These are phyloP conservation scores for Cephus nigrinus DNA, from an alignment of 2,888 invertebrate species.

Conservation along the genomic window DNA sequence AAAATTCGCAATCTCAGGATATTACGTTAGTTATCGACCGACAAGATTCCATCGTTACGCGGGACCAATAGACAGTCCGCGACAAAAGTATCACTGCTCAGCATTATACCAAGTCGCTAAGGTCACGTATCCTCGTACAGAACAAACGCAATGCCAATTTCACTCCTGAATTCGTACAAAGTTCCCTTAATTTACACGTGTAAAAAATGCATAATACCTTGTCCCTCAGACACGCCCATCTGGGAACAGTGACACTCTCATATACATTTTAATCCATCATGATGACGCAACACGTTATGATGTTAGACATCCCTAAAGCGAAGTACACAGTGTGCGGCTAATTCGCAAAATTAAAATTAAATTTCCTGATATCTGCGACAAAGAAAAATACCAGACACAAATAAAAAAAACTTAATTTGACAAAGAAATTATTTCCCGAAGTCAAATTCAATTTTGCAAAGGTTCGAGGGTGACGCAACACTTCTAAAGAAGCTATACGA, in stretches of 20 bases:
- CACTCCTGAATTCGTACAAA: neutral
- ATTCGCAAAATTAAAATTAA: neutral
- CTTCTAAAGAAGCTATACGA: conserved; percentile 22
- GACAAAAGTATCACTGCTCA: neutral
- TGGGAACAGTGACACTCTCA: neutral
- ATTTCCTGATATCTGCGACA: neutral
- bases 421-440: neutral
- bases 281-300: neutral
- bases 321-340: neutral
- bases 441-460: neutral
- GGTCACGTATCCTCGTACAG: neutral
- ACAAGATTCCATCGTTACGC: neutral
- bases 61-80: neutral
- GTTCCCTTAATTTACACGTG: neutral
- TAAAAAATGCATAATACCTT: neutral
- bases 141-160: neutral
- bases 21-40: neutral
- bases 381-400: neutral
- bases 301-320: neutral
- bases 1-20: neutral
- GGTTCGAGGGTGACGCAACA: conserved; percentile 30
- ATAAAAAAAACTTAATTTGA: neutral
- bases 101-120: neutral
- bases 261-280: neutral
- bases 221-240: neutral